Base-by-base conservation (phyloP, 1,140 invertebrate genomes). In the Drosophila nasuta region DNA sequence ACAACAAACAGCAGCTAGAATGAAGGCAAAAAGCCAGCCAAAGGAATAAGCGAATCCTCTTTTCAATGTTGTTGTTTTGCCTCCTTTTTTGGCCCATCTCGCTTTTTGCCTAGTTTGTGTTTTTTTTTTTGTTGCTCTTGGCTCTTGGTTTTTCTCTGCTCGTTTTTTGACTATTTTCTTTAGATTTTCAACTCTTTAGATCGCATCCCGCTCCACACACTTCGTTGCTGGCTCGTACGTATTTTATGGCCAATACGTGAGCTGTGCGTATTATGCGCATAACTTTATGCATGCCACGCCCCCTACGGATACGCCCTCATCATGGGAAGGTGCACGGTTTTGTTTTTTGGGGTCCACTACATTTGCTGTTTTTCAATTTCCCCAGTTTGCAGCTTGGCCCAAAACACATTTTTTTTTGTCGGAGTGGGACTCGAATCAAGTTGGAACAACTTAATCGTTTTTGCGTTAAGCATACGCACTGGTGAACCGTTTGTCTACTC, bases 181-280 rank as follows among this genome's bases (percentile, higher is more conserved):
- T 72, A 80, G 72, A 82, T 80, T 82, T 87, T 79, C 76, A 87
- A 79, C 69, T 87, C 76, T 77, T 87, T 79, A 63, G 77, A 71
- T 65, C 13, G 33, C 52, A n/a, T 17, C 7, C 33, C 15, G 7
- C 59, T 43, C 35, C 46, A 25, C 60, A 25, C 60, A 10, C 49
- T 52, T 30, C 45, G 74, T 77, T 56, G 58, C 45, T 52, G 41
- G 33, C 33, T 57, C 51, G 69, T 87, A 80, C 51, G 69, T 87
- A 80, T 78, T 89, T 88, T 89, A 88, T 88, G 80, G 83, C 83
- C 85, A 88, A 88, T 89, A 88, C 83, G 83, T 88, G 83, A 83
- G 85, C 51, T 73, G 81, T 71, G 77, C 80, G 87, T 88, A 89
- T 89, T 88, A 88, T 88, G 83, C 81, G 83, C 83, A 88, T 88